Evolutionary conservation across 2,113 vertebrate species (phyloP), one percentile per base, ranked within the genome.

Genomic region (Porphyrio hochstetteri): DNA sequence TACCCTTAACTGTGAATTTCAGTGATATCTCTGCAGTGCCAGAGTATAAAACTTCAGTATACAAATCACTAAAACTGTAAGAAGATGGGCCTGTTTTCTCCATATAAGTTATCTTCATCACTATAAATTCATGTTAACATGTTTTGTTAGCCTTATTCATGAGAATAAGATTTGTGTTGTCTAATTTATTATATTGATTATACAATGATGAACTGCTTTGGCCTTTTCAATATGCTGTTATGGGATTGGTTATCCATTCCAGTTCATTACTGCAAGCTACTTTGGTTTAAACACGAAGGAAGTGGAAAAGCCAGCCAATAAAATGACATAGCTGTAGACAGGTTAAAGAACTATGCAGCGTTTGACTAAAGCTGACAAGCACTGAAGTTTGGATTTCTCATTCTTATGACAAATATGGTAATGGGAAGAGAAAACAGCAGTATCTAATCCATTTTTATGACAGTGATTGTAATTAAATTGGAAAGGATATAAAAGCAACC

Each of bases 371-470:
- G 40, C 86, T 94, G 95, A 96, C 95, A 95, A 81, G 83, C 76
- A 68, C 2, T 93, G 84, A 94, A 86, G 35, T 94, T 82, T 84
- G 48, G 76, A 61, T 88, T 89, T 86, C 92, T 94, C 72, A 93
- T 96, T 95, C 76, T 86, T 84, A 36, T 70, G 74, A 95, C 95
- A 96, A 96, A 91, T 65, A 92, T 63, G 65, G n/a, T 89, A 95
- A 95, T 82, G 36, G 68, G 50, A 97, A 96, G 72, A 95, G 92
- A 96, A 97, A 94, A 89, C 69, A 88, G 53, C 61, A 93, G 72
- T 84, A 93, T 95, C 91, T 87, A 94, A 95, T 96, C 86, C 53
- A 82, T 93, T 97, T 88, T 95, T 84, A 82, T 89, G 96, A 82
- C 81, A 92, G 46, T 56, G 93, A 94, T 77, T 94, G 42, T 89